These are phyloP conservation scores for Diaperis boleti DNA, from an alignment of 2,888 invertebrate genomes.

Conservation along the genomic window DNA sequence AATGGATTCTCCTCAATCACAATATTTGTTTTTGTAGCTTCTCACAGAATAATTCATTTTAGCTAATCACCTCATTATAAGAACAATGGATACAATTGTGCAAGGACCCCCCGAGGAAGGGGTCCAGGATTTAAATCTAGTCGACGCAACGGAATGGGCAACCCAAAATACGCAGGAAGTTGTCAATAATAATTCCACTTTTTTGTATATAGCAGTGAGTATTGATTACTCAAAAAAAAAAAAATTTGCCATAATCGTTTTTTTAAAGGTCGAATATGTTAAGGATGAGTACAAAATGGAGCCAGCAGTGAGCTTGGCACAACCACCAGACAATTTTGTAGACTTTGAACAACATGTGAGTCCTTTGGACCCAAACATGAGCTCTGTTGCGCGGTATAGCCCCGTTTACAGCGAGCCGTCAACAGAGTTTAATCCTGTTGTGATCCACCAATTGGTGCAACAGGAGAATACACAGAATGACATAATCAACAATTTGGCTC, in stretches of 20 bases:
- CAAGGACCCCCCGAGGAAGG: conserved; percentile 56
- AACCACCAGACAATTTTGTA: conserved; percentile 46
- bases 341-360: conserved; percentile 63
- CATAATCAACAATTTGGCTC: conserved; percentile 35
- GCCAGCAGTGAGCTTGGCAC: conserved; percentile 33
- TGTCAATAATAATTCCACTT: conserved; percentile 56
- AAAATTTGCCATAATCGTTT: not conserved
- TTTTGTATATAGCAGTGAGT: conserved; percentile 63
- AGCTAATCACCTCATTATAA: conserved; percentile 16
- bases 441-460: conserved; percentile 61
- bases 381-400: conserved; percentile 73
- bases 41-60: conserved; percentile 13
- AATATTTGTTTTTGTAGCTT: conserved; percentile 20
- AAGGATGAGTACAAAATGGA: conserved; percentile 60
- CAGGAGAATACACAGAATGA: conserved; percentile 49
- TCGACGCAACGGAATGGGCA: conserved; percentile 53
- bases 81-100: conserved; percentile 56
- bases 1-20: conserved; percentile 47
- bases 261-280: conserved; percentile 62
- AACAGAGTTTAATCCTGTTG: conserved; percentile 58
- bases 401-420: conserved; percentile 66
- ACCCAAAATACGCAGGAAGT: conserved; percentile 44
- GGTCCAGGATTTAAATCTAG: conserved; percentile 54
- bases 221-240: conserved; percentile 8
- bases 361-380: conserved; percentile 68